Evolutionary conservation across 2,888 invertebrate species (phyloP), one percentile per base, ranked within the genome.

Genomic region (Drosophila monieri): DNA sequence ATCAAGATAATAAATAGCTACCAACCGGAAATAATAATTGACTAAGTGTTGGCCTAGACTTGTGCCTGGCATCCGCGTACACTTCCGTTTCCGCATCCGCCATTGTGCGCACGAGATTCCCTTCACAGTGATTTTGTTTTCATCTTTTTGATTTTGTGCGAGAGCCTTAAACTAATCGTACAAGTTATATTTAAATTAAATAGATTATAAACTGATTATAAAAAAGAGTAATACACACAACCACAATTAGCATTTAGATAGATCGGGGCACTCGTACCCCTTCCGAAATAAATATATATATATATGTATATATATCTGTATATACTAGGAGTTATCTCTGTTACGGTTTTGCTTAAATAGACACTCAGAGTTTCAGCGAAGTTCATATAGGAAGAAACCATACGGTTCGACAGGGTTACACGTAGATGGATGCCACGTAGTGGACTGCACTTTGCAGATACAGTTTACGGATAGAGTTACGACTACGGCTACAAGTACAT

Each of bases 181-280:
- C 18, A 18, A 41, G 15, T 41, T n/a, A 41, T 10, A 9, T 39
- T 66, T 74, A 66, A 67, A 75, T 70, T 37, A 73, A 14, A 62
- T 41, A 37, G 66, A 64, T 57, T 73, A 74, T 41, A 64, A 73
- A 70, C 62, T 60, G 62, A 76, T 74, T 41, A 41, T 18, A 65
- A 76, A 85, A 76, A 83, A 81, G 54, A 85, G 78, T 81, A 85
- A 77, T 84, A 80, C 86, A 83, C 86, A 83, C 83, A 83, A 83
- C 83, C 83, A 86, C 86, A 86, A 73, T 86, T 76, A 73, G 58
- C 56, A 69, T 62, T 56, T 60, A 74, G 72, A 72, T 18, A 83
- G 68, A 60, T 76, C 15, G 75, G 62, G 77, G 78, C 76, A 68
- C 55, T 51, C 21, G 55, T 10, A 21, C 30, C 18, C 41, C 67